phyloP scores from a whole-genome alignment of 2,888 invertebrate species.

The Agonum fuliginosum region DNA sequence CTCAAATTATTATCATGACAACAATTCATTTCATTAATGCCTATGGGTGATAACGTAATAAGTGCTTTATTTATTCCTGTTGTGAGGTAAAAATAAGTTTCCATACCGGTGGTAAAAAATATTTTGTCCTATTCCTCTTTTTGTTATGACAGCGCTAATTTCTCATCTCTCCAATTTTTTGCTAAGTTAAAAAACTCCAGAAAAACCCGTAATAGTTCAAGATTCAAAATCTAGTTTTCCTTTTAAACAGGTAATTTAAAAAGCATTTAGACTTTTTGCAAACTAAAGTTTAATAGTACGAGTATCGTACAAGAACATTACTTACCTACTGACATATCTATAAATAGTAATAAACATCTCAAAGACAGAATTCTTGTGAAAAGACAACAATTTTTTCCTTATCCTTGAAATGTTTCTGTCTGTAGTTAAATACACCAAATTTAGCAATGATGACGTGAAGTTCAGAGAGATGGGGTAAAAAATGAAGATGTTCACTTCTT shows the following conservation, averaged over 20 bases:
- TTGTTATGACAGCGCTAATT: conserved; percentile 4
- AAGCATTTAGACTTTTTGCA: conserved; percentile 18
- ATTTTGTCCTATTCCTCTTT: background rate
- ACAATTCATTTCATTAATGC: too few relatives aligned
- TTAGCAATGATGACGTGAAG: conserved; percentile 33
- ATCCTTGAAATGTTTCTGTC: conserved; percentile 21
- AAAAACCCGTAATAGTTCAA: conserved; percentile 18
- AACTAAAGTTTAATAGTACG: conserved; percentile 15
- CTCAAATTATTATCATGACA: too few relatives aligned
- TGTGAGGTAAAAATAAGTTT: too few relatives aligned
- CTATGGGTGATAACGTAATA: too few relatives aligned
- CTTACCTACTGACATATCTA: conserved; percentile 31
- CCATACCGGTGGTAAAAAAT: too few relatives aligned
- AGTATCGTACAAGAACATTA: conserved; percentile 25
- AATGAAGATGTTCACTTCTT: conserved; percentile 6
- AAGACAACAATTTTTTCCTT: conserved; percentile 30
- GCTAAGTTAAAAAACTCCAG: background rate
- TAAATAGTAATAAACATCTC: conserved; percentile 18
- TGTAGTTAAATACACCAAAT: conserved; percentile 25
- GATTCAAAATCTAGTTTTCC: conserved; percentile 35
- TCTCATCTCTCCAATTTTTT: conserved; percentile 8
- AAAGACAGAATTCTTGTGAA: conserved; percentile 27
- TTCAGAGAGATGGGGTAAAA: background rate
- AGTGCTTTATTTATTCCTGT: too few relatives aligned
- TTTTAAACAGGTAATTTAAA: conserved; percentile 30